Conservation (phyloP, 2,888 invertebrate genomes). For the Malthinus flaveolus region DNA sequence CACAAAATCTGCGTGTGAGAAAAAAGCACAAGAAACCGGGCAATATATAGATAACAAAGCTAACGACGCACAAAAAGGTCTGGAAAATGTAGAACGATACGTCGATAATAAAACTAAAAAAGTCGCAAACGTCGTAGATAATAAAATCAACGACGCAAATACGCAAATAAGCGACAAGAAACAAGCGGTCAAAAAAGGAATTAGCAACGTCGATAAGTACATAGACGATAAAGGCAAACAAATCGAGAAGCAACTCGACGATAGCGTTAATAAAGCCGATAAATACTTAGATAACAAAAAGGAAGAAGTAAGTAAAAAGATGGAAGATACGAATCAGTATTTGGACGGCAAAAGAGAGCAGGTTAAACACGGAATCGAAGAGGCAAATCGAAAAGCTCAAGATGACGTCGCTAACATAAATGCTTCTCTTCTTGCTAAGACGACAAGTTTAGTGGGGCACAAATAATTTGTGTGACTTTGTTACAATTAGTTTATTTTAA, state of each 20-base stretch:
- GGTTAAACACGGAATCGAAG: conserved; percentile 35
- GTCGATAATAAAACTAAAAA: conserved; percentile 44
- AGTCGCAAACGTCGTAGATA: conserved; percentile 19
- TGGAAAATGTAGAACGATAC: conserved; percentile 27
- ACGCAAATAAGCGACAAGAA: conserved; percentile 25
- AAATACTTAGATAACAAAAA: conserved; percentile 33
- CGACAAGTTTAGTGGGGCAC: conserved; percentile 30
- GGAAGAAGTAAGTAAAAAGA: conserved; percentile 28
- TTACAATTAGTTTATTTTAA: neutral
- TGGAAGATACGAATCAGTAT: conserved; percentile 32
- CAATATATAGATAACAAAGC: conserved; percentile 43
- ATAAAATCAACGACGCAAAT: conserved; percentile 25
- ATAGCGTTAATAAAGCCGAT: conserved; percentile 20
- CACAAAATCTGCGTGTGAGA: conserved; percentile 30
- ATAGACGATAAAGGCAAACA: conserved; percentile 26
- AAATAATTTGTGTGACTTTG: conserved; percentile 22
- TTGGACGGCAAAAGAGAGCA: conserved; percentile 36
- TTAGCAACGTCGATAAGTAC: conserved; percentile 25
- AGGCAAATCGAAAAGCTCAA: conserved; percentile 33
- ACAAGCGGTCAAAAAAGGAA: conserved; percentile 14
- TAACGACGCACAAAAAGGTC: conserved; percentile 30
- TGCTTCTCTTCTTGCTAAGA: conserved; percentile 33
- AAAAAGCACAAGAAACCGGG: conserved; percentile 15
- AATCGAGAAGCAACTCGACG: conserved; percentile 19
- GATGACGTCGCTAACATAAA: conserved; percentile 32